These are phyloP conservation scores for Apis dorsata DNA, from an alignment of 1,140 invertebrate genomes.

Conservation along the genomic window DNA sequence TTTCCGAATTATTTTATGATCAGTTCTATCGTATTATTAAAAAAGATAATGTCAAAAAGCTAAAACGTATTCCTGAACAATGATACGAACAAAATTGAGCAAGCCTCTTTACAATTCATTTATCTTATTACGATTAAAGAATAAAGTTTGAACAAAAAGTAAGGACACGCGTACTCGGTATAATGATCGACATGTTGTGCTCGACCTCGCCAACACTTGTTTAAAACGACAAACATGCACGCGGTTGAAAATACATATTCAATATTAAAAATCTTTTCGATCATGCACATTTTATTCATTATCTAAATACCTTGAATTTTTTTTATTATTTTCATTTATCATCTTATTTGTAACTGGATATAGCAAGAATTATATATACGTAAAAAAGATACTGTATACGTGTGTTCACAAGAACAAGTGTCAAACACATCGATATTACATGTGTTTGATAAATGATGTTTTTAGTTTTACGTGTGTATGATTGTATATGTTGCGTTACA, in stretches of 20 bases:
- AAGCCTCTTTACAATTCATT: not conserved
- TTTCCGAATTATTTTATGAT: no score
- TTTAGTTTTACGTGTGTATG: not conserved
- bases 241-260: not conserved
- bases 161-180: not conserved
- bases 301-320: not conserved
- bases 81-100: not conserved
- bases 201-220: not conserved
- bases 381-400: not conserved
- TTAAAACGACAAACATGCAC: not conserved
- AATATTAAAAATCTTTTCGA: not conserved
- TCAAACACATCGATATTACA: not conserved
- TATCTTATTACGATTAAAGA: not conserved
- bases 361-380: not conserved
- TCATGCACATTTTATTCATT: not conserved
- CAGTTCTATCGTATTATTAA: not conserved
- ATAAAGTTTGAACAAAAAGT: slow-evolving; percentile 5
- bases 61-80: not conserved
- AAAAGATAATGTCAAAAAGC: not conserved
- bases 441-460: no score
- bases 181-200: not conserved
- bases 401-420: not conserved
- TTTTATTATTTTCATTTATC: not conserved
- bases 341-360: not conserved
- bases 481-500: not conserved